Conservation (phyloP, 2,888 invertebrate species). For the Tetragnatha montana region DNA sequence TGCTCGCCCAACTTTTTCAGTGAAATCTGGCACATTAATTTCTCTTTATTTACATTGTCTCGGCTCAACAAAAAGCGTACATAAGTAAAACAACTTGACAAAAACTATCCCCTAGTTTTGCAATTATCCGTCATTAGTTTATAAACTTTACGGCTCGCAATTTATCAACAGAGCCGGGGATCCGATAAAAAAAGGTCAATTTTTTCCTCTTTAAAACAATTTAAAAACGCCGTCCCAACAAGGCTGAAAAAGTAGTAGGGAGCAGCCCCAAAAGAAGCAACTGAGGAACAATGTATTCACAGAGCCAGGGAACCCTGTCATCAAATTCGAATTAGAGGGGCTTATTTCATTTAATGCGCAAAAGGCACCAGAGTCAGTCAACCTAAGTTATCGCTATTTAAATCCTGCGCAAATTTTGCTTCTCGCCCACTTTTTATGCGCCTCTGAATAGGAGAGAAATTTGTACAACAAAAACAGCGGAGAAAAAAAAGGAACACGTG, state of each 20-base stretch:
- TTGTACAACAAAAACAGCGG: constrained; percentile 54
- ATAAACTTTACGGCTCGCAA: constrained; percentile 54
- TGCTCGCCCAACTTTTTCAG: neutral
- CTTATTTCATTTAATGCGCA: constrained; percentile 66
- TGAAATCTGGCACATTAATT: constrained; percentile 29
- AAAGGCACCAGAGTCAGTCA: constrained; percentile 61
- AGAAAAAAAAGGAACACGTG: constrained; percentile 41
- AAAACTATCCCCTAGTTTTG: constrained; percentile 39
- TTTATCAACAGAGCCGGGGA: constrained; percentile 47
- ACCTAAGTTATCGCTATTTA: constrained; percentile 65
- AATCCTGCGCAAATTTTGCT: constrained; percentile 58
- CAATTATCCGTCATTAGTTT: constrained; percentile 63
- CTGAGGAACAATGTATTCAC: constrained; percentile 23
- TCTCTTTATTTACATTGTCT: constrained; percentile 53
- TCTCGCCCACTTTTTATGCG: constrained; percentile 40
- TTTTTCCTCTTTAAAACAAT: constrained; percentile 44
- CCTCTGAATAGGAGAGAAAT: constrained; percentile 44
- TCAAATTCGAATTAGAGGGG: constrained; percentile 64
- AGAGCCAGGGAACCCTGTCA: constrained; percentile 41
- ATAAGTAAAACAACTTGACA: constrained; percentile 11
- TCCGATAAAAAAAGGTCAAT: constrained; percentile 43
- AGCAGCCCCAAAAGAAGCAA: constrained; percentile 23
- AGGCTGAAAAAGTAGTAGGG: constrained; percentile 3
- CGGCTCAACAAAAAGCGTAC: neutral
- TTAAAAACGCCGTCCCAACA: constrained; percentile 43